Base-by-base conservation (phyloP, 2,797 vertebrate genomes). In the Otus scops region DNA sequence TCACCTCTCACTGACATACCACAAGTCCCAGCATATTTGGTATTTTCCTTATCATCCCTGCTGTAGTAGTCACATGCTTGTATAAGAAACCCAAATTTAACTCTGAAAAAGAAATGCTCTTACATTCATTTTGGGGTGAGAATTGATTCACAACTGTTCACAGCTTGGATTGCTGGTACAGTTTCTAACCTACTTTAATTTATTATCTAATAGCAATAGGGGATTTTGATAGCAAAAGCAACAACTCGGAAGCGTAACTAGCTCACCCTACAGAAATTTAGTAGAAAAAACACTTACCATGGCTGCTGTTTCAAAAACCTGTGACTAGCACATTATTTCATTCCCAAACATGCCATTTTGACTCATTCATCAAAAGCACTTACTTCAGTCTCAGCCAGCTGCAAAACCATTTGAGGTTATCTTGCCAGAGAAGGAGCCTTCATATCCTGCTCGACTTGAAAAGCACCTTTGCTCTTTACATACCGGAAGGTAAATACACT, bases 381-480 rank as follows among this genome's bases (percentile, higher is more conserved):
- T 91, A 88, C 74, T 95, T 73, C 73, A 86, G 63, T 47, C 81
- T 86, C 57, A 89, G 94, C 59, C 90, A 95, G 56, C 76, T 96
- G 92, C 88, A 85, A 95, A 91, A 83, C 86, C 73, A 60, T 88
- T 79, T 63, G 65, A 94, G 77, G 82, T 86, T 95, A 93, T 94
- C 92, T 94, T 92, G 85, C 95, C 89, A 85, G 75, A 75, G 89
- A 89, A 84, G 38, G 67, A 95, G 53, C 78, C 69, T 91, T 95
- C 93, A 79, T 89, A 96, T 92, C 91, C 95, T 93, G 84, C 85
- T 77, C 7, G 10, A 81, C 67, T 93, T 89, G 85, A 91, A 95
- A 95, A 93, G 67, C 85, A 91, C 93, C 88, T 92, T 87, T 96
- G 73, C 81, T 92, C 92, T 95, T 97, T 95, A 75, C 86, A 82